Evolutionary conservation across 2,888 invertebrate genomes (phyloP), one percentile per base, ranked within the genome.

Genomic region (Cheilosia pagana): DNA sequence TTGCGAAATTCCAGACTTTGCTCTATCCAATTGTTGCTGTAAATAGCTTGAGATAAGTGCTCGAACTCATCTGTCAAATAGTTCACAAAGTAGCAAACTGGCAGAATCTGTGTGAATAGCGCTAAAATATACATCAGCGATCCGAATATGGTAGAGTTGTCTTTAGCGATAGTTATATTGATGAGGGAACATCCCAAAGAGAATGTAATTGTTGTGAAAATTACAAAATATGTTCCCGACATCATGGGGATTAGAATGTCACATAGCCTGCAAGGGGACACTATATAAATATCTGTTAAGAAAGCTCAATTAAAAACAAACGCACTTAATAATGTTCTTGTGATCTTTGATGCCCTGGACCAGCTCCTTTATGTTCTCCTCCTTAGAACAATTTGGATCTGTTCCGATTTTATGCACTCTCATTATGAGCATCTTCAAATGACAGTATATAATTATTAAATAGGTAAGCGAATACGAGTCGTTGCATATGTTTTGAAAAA

Each of bases 381-480:
- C 81, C 6, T 79, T 39, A 45, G 6, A 86, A 23, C 5, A n/a
- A 3, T 43, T 25, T 3, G 87, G 67, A 63, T 89, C 79, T 0
- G 57, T 77, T 25, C 90, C 89, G 59, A 90, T 62, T 19, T 28
- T 28, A 1, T 31, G 12, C 7, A 90, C 76, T 0, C 89, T 88
- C 1, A 88, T 87, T 28, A 82, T 82, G 23, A 90, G 86, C 10
- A 81, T 81, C 25, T 72, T 63, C 81, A 90, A 74, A 67, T 90
- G 90, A 1, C 88, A 86, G 0, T 89, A 87, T 25, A 90, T 45
- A 0, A 88, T 85, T 2, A 88, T 52, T 0, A 90, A 65, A 35
- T 85, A 90, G 19, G 88, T 88, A 0, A 89, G 85, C 1, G 89
- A 87, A 70, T 89, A 90, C 25, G 88, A 87, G 52, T 90, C 89